These are phyloP conservation scores for Crypturellus undulatus DNA, from an alignment of 2,113 vertebrate species.

Conservation along the genomic window DNA sequence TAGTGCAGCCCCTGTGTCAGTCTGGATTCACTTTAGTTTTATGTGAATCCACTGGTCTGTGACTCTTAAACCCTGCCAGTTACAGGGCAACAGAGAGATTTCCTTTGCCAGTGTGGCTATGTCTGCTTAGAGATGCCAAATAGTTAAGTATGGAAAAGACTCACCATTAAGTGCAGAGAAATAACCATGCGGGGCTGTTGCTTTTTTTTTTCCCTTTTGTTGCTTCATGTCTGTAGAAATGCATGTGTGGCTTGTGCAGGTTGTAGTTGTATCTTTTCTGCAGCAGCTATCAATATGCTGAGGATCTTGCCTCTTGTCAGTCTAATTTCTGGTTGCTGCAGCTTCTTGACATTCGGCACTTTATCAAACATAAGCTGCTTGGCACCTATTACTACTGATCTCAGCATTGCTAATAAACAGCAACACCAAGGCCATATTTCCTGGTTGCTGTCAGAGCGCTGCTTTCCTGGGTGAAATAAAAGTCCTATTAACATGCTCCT, in stretches of 20 bases:
- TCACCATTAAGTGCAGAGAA: background rate
- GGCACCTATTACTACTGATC: constrained; percentile 85
- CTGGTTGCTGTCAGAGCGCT: constrained; percentile 83
- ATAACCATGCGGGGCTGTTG: background rate
- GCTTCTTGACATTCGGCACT: constrained; percentile 78
- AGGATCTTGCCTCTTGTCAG: constrained; percentile 64
- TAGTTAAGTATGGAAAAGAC: background rate
- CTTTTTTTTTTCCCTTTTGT: background rate
- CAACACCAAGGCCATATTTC: constrained; percentile 81
- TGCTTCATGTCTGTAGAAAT: background rate
- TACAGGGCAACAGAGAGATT: background rate
- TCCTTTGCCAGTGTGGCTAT: background rate
- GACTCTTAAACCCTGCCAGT: background rate
- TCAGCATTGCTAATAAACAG: constrained; percentile 83
- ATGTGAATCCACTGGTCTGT: background rate
- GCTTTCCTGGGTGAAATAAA: constrained; percentile 92
- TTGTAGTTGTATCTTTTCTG: background rate
- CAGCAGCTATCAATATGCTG: constrained; percentile 5
- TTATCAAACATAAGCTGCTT: constrained; percentile 85
- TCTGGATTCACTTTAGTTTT: background rate
- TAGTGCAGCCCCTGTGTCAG: accelerated
- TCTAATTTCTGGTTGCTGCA: constrained; percentile 77
- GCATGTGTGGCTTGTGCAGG: background rate
- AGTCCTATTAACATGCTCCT: constrained; percentile 95
- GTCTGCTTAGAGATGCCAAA: background rate